Conservation (phyloP, 2,797 vertebrate genomes). For the Psittacula echo region DNA sequence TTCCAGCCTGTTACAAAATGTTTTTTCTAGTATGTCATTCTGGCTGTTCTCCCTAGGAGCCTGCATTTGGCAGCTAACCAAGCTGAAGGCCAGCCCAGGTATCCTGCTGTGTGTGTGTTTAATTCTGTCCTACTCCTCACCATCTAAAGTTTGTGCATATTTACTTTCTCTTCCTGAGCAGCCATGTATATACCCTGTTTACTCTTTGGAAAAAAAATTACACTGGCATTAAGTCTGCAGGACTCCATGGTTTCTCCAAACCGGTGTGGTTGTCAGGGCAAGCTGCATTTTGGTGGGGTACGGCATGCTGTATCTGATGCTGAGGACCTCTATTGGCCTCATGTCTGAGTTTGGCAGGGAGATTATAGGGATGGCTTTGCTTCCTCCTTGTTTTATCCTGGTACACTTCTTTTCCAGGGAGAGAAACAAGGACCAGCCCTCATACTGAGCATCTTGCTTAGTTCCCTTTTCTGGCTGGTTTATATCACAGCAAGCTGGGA, state of each 20-base stretch:
- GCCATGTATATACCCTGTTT: not conserved
- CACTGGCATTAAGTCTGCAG: not conserved
- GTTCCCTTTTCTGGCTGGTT: not conserved
- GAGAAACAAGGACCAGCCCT: not conserved
- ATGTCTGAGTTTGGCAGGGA: not conserved
- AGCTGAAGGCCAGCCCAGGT: not conserved
- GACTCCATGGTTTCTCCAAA: not conserved
- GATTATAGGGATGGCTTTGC: not conserved
- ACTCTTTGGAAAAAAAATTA: not conserved
- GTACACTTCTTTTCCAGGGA: not conserved
- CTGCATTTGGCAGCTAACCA: slow-evolving; percentile 17
- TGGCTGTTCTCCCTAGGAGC: slow-evolving; percentile 2
- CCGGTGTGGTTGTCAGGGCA: not conserved
- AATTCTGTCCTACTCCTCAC: not conserved
- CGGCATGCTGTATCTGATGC: not conserved
- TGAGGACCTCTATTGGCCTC: not conserved
- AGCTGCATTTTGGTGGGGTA: not conserved
- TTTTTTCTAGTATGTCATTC: slow-evolving; percentile 47
- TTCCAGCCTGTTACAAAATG: slow-evolving; percentile 13
- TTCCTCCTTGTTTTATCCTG: not conserved
- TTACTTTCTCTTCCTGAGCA: not conserved
- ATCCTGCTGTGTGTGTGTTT: not conserved
- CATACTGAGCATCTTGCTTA: not conserved
- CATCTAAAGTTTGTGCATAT: not conserved
- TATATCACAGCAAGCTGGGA: not conserved